Evolutionary conservation across 2,797 vertebrate species (phyloP), one percentile per base, ranked within the genome.

Genomic region (Erethizon dorsatum): DNA sequence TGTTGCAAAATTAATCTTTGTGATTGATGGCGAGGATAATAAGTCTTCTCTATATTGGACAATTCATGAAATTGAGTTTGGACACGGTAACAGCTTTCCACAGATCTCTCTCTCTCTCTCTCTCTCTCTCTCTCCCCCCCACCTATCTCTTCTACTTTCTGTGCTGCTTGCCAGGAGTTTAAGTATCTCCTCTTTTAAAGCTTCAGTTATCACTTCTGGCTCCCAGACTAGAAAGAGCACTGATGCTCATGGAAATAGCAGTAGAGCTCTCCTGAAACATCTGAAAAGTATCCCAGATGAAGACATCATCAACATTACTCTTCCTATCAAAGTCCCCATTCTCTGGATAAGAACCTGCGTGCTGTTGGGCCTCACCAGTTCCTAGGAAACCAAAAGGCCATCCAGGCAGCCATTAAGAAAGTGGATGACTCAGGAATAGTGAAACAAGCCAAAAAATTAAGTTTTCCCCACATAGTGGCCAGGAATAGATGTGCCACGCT

Each of bases 401-500:
- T 99, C 97, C 99, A 99, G 96, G 99, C 99, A 20, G 99, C 99
- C 91, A 99, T 99, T 98, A 99, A 99, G 98, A 99, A 99, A 98
- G 99, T 99, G 95, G 99, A 99, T 91, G 99, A 99, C 98, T 99
- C 99, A 99, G 99, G 99, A 88, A 99, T 99, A 98, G 99, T 99
- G 57, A 99, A 98, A 77, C 85, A 97, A 61, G 45, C 93, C 71
- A 98, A 98, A 86, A 98, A 98, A 96, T 98, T 97, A 98, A 97
- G 33, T 88, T 31, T 85, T 71, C 80, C 20, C 47, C 14, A 14
- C 5, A 8, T 14, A 7, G 14, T 47, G 41, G 33, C 92, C 41
- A 33, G 41, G 41, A 37, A 28, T 7, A 71, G n/a, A 56, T 52
- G 14, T 78, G 65, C 82, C 47, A 6, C 80, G 65, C 20, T 12